Conservation (phyloP, 2,888 invertebrate species). For the Cephalotes varians region DNA sequence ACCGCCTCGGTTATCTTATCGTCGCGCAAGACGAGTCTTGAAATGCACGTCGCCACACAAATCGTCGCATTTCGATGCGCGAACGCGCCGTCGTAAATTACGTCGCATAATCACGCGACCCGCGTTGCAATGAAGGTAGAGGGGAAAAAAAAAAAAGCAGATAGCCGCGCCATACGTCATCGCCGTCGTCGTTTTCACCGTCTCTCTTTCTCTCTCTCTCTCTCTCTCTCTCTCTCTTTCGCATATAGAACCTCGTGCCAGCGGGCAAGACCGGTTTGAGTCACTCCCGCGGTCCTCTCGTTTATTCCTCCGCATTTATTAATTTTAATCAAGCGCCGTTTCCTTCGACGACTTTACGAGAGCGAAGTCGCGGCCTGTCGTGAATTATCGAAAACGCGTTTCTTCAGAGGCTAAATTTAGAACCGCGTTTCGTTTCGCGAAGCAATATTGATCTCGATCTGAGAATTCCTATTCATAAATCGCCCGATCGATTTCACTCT, state of each 20-base stretch:
- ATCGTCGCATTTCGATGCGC: conserved; percentile 16
- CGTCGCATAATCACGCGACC: conserved; percentile 14
- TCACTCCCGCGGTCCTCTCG: neutral
- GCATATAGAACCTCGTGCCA: neutral
- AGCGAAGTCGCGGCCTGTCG: neutral
- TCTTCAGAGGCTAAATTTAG: neutral
- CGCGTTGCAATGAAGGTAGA: conserved; percentile 8
- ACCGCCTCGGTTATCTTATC: conserved; percentile 3
- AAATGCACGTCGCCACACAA: neutral
- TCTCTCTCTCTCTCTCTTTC: conserved; percentile 1
- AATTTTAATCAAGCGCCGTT: conserved; percentile 12
- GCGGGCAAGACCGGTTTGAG: neutral
- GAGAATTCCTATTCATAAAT: neutral
- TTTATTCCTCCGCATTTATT: neutral
- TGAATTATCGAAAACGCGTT: neutral
- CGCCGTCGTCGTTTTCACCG: neutral
- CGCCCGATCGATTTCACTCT: too few relatives aligned
- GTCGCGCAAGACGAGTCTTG: neutral
- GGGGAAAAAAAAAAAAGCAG: neutral
- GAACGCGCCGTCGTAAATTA: conserved; percentile 22
- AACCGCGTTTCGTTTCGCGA: neutral
- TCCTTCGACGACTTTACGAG: neutral
- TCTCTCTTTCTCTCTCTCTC: conserved; percentile 1
- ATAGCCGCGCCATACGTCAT: neutral
- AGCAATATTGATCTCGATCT: neutral